These are phyloP conservation scores for Heliothis virescens DNA, from an alignment of 1,140 invertebrate species.

Conservation along the genomic window DNA sequence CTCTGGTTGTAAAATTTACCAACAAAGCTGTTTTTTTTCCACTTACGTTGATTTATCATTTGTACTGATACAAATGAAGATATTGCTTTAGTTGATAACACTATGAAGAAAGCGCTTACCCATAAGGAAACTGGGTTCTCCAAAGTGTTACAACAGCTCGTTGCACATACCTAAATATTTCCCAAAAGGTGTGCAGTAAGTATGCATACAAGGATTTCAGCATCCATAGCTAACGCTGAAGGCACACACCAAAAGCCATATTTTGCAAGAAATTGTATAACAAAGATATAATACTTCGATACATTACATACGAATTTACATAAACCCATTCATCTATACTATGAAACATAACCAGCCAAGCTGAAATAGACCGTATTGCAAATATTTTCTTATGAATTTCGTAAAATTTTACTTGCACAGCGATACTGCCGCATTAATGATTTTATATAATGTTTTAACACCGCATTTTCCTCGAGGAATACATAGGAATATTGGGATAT, in stretches of 20 bases:
- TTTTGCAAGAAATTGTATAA: conserved; percentile 25
- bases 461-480: conserved; percentile 22
- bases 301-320: conserved; percentile 18
- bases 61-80: too few relatives aligned
- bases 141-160: neutral
- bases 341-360: neutral
- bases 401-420: neutral
- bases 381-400: neutral
- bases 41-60: too few relatives aligned
- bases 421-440: conserved; percentile 10
- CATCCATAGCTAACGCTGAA: neutral
- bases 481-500: too few relatives aligned
- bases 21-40: too few relatives aligned
- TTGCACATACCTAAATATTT: neutral
- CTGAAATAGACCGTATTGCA: conserved; percentile 4
- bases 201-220: conserved; percentile 1
- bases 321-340: conserved; percentile 6
- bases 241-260: neutral
- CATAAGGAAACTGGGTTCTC: neutral
- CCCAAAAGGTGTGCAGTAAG: neutral
- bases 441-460: neutral
- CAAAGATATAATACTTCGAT: neutral
- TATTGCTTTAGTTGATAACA: too few relatives aligned
- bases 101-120: too few relatives aligned
- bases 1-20: too few relatives aligned